Base-by-base conservation (phyloP, 2,888 invertebrate species). In the Aphodius sticticus region DNA sequence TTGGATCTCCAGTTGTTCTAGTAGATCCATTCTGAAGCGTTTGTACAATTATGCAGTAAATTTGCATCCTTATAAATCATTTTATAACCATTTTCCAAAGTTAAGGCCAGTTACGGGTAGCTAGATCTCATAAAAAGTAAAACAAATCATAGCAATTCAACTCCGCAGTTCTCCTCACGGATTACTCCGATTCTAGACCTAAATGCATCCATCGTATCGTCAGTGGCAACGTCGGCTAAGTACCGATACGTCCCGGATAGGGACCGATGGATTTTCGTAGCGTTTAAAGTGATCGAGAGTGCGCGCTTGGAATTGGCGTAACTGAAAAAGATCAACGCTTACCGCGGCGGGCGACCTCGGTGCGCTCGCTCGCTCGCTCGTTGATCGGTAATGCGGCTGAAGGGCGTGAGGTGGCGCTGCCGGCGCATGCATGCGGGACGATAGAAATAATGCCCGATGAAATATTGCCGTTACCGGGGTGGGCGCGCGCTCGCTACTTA, bases 361-460 rank as follows among this genome's bases (percentile, higher is more conserved):
- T 1, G 53, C 53, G 26, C 26, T 53, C 9, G 53, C 53, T 53
- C 9, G 53, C 53, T 7, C 53, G 12, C 53, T 12, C 53, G 53
- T 53, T 53, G 53, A 53, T 53, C 53, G 53, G 53, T 53, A 53
- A 53, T 53, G 12, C 53, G 26, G 26, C 26, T 26, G 26, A 26
- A 26, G 26, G 26, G 26, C 74, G 74, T 36, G 37, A n/a, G 35
- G 74, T 37, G 37, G n/a, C 35, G 74, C 74, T 26, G 12, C 16
- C 16, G 26, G 35, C 35, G 74, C 74, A 35, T 74, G 74, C 74
- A 74, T 74, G 37, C 35, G n/a, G 37, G n/a, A 35, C 74, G 74
- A 74, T 74, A 74, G 74, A 74, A 74, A 74, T 74, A 74, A 74
- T 74, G 74, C 74, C 74, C 26, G 36, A 36, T 74, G 74, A 74